These are phyloP conservation scores for Papilio aristodemus DNA, from an alignment of 1,140 invertebrate species.

Conservation along the genomic window DNA sequence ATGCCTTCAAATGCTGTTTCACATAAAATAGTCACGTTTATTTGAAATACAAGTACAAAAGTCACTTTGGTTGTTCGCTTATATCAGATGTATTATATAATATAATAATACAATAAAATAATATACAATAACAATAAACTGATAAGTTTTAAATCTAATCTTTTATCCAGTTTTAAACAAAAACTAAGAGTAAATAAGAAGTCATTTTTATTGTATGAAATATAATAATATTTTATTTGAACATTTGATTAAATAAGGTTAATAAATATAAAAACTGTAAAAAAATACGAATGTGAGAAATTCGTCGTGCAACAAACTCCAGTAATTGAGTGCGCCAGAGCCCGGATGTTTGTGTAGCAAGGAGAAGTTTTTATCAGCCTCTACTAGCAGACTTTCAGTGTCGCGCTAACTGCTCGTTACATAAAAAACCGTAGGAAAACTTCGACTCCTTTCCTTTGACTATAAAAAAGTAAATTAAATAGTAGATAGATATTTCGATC, in stretches of 20 bases:
- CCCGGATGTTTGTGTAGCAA: conserved; percentile 56
- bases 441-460: conserved; percentile 2
- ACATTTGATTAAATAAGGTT: conserved; percentile 37
- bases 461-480: conserved; percentile 16
- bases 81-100: background rate
- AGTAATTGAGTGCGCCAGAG: conserved; percentile 58
- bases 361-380: conserved; percentile 59
- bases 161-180: too few relatives aligned
- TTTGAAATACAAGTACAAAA: background rate
- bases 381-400: conserved; percentile 52
- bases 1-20: conserved; percentile 66
- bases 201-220: too few relatives aligned
- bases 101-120: too few relatives aligned
- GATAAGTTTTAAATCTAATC: background rate
- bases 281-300: conserved; percentile 53
- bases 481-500: background rate
- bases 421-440: conserved; percentile 23
- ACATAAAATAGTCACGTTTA: conserved; percentile 43
- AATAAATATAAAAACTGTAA: conserved; percentile 49
- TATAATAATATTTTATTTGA: background rate
- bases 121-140: background rate
- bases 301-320: conserved; percentile 58
- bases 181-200: too few relatives aligned
- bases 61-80: background rate
- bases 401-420: conserved; percentile 49